Conservation (phyloP, 1,140 invertebrate genomes). For the Polypedilum pembai region DNA sequence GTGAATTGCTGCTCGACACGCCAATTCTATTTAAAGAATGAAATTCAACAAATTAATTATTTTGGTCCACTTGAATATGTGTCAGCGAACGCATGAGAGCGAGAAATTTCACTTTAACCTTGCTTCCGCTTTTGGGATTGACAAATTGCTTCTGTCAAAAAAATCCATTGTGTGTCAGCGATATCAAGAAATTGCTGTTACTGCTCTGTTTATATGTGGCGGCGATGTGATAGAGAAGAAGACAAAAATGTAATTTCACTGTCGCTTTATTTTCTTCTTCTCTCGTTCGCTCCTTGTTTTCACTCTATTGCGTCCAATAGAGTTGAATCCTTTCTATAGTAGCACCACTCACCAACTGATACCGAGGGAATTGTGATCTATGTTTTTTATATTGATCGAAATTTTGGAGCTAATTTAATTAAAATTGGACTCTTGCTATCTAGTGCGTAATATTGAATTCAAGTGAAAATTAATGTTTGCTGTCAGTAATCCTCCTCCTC, state of each 20-base stretch:
- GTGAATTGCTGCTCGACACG: not conserved
- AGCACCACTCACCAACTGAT: constrained; percentile 10
- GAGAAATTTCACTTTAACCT: constrained; percentile 18
- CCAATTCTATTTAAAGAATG: not conserved
- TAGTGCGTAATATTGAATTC: too few relatives aligned
- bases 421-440: too few relatives aligned
- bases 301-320: not conserved
- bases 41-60: not conserved
- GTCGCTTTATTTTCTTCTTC: not conserved
- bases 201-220: not conserved
- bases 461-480: too few relatives aligned
- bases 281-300: not conserved
- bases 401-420: too few relatives aligned
- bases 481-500: too few relatives aligned
- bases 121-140: not conserved
- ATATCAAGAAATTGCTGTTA: not conserved
- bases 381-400: not conserved
- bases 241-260: not conserved
- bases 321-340: not conserved
- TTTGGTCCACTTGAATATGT: constrained; percentile 10
- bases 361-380: not conserved
- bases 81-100: not conserved
- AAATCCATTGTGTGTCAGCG: not conserved
- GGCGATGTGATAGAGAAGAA: too few relatives aligned
- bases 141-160: constrained; percentile 17